Percentiles rank a stretch among this genome's conserved stretches.
Conservation (phyloP, 2,888 invertebrate species). For the Scelioninae gen. 1 region DNA sequence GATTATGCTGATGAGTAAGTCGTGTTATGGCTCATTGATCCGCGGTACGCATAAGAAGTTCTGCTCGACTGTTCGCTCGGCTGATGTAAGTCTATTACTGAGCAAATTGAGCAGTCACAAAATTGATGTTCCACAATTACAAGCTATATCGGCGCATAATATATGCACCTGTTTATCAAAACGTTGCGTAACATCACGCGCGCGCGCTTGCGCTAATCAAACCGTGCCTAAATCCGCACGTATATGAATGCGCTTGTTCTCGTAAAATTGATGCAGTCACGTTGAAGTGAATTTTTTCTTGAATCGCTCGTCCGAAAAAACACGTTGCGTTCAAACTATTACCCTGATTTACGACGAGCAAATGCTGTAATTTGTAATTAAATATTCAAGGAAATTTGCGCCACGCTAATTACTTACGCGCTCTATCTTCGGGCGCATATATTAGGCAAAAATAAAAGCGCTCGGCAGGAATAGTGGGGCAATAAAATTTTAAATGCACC, state of each 20-base stretch:
- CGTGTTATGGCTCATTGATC: conserved; percentile 65
- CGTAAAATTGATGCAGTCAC: conserved; percentile 35
- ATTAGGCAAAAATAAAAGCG: conserved; percentile 40
- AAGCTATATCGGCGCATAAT: conserved; percentile 33
- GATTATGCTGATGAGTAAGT: conserved; percentile 53
- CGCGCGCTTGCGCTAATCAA: conserved; percentile 30
- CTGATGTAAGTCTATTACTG: conserved; percentile 66
- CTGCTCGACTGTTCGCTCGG: conserved; percentile 19
- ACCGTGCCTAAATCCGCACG: conserved; percentile 25
- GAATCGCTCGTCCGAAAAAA: conserved; percentile 3
- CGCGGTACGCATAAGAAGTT: conserved; percentile 55
- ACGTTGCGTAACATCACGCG: conserved; percentile 14
- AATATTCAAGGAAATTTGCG: no score
- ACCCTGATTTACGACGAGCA: conserved; percentile 36
- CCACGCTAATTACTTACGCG: no score
- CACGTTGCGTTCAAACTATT: conserved; percentile 3
- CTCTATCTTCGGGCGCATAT: conserved; percentile 22
- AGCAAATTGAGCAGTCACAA: conserved; percentile 56
- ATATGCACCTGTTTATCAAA: conserved; percentile 43
- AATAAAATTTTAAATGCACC: conserved; percentile 58
- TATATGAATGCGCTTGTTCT: conserved; percentile 27
- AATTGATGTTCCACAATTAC: conserved; percentile 55
- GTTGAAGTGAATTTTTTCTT: conserved; percentile 1
- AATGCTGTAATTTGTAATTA: no score
- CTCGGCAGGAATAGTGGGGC: conserved; percentile 24